These are phyloP conservation scores for Drepana falcataria DNA, from an alignment of 2,888 invertebrate genomes.

Conservation along the genomic window DNA sequence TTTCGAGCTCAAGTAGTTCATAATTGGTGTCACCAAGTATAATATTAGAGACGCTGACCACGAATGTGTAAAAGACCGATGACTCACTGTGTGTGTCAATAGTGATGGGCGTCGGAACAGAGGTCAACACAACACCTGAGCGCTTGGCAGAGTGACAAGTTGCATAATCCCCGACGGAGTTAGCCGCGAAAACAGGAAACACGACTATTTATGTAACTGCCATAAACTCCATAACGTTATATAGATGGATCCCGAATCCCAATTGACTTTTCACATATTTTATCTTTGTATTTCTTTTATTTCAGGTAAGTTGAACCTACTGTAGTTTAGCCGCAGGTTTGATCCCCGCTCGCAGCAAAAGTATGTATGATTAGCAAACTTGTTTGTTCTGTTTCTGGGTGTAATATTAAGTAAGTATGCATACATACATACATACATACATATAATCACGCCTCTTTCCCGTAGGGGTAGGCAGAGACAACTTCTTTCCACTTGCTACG, in stretches of 20 bases:
- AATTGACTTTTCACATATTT: conserved; percentile 7
- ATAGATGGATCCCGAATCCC: conserved; percentile 5
- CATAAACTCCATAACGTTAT: conserved; percentile 32
- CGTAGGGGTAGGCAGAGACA: too few species aligned
- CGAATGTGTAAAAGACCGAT: conserved; percentile 27
- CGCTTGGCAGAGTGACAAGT: conserved; percentile 67
- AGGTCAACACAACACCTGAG: conserved; percentile 65
- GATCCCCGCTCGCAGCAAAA: too few species aligned
- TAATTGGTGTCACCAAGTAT: not conserved
- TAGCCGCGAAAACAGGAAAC: conserved; percentile 69
- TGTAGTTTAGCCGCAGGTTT: too few species aligned
- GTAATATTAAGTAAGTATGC: too few species aligned
- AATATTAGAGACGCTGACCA: not conserved
- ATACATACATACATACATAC: too few species aligned
- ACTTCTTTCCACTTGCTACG: too few species aligned
- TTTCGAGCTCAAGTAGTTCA: too few species aligned
- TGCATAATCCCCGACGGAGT: conserved; percentile 54
- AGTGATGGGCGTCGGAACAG: conserved; percentile 34
- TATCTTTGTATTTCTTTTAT: conserved; percentile 33
- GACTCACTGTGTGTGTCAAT: conserved; percentile 40
- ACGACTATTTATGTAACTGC: conserved; percentile 56
- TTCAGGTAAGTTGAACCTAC: conserved; percentile 44
- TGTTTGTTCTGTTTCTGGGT: too few species aligned
- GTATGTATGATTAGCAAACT: too few species aligned
- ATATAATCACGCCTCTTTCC: too few species aligned